phyloP scores from a whole-genome alignment of 2,113 vertebrate genomes.

The Kryptolebias marmoratus region DNA sequence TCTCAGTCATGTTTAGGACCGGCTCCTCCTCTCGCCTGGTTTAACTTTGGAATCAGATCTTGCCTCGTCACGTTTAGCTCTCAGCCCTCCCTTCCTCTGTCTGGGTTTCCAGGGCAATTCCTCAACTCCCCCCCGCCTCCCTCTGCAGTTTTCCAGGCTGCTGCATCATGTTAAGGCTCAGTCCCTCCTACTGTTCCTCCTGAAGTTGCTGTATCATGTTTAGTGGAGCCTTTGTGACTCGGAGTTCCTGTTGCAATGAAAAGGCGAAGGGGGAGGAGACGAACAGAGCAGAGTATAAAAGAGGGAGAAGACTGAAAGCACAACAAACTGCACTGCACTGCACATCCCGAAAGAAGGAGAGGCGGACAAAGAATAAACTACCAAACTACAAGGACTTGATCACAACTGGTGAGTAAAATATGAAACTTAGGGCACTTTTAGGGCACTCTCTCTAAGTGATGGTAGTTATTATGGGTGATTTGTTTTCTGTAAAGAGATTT shows the following conservation, averaged over 20 bases:
- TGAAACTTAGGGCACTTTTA: not conserved
- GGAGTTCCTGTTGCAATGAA: slow-evolving; percentile 67
- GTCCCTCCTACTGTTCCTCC: slow-evolving; percentile 36
- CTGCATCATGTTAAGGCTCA: slow-evolving; percentile 66
- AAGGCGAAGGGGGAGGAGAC: slow-evolving; percentile 54
- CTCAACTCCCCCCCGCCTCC: slow-evolving; percentile 33
- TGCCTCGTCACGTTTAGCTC: slow-evolving; percentile 55
- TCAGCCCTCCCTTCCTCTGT: slow-evolving; percentile 24
- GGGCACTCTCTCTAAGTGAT: not conserved
- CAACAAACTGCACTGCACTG: slow-evolving; percentile 17
- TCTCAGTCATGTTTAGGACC: slow-evolving; percentile 57
- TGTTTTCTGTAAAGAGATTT: not conserved
- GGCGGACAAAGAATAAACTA: not conserved
- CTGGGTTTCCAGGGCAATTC: slow-evolving; percentile 32
- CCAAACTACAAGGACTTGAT: slow-evolving; percentile 1
- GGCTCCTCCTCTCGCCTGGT: slow-evolving; percentile 33
- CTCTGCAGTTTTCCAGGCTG: slow-evolving; percentile 13
- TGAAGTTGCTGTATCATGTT: slow-evolving; percentile 69
- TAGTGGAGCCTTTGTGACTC: slow-evolving; percentile 28
- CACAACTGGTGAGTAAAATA: slow-evolving; percentile 56
- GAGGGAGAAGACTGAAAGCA: slow-evolving; percentile 1
- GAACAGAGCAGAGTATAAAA: slow-evolving; percentile 54
- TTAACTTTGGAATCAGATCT: slow-evolving; percentile 19
- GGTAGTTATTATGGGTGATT: not conserved
- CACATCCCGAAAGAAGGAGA: slow-evolving; percentile 14